Base-by-base conservation (phyloP, 2,888 invertebrate species). In the Hedychridium roseum region DNA sequence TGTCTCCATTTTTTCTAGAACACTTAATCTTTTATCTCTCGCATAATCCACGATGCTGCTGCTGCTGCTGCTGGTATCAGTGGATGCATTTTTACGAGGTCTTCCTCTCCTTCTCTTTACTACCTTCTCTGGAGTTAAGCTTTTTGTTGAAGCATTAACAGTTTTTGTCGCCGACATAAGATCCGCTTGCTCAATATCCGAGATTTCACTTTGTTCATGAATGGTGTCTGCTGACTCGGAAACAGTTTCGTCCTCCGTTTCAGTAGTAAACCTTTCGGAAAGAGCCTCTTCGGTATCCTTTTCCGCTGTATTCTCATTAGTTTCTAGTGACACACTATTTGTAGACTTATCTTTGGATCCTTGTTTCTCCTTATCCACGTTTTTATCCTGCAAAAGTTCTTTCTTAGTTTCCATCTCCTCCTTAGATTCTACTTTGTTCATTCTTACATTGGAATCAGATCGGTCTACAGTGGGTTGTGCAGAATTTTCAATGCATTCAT, bases 191-290 rank as follows among this genome's bases (percentile, higher is more conserved):
- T 37, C 32, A 23, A 44, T 3, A 20, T 45, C 23, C 5, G 23
- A 23, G 44, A 45, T 60, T 43, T 66, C 72, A 44, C 70, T 69
- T 32, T 64, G 63, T 18, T 65, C 64, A 3, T 55, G 66, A 11
- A 63, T 17, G n/a, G 62, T 63, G 1, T 68, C 70, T 0, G 63
- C 60, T 1, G 67, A 43, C 32, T 72, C 70, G 9, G 72, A 70
- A 5, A 70, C 54, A 2, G 67, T 67, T 41, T 70, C 70, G 28
- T 70, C 67, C 20, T 70, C 70, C 1, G 67, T 69, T 53, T 70
- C 69, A 2, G 62, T 58, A 1, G 60, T 64, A 27, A 56, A 49
- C 18, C 46, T 40, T 36, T 57, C 57, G 3, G 51, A 43, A 9
- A 46, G 38, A n/a, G 40, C 48, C 16, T 57, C 65, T 12, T 70